Conservation (phyloP, 2,113 vertebrate genomes). For the Synodontis membranacea region DNA sequence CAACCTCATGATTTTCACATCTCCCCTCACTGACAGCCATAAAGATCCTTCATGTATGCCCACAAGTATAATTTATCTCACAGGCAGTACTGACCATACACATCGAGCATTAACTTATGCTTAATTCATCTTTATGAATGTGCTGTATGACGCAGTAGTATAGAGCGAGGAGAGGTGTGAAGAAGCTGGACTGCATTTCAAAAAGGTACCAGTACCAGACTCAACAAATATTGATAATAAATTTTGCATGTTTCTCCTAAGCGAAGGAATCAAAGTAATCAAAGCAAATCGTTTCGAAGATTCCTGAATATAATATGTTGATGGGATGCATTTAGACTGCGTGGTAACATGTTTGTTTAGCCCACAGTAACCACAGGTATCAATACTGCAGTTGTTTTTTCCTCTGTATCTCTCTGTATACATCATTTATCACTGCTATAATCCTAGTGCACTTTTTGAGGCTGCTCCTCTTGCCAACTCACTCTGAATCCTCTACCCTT, state of each 20-base stretch:
- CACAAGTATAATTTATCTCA: slow-evolving; percentile 14
- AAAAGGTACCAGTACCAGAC: not conserved
- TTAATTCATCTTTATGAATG: slow-evolving; percentile 4
- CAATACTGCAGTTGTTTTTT: not conserved
- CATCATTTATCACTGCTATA: not conserved
- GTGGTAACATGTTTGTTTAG: not conserved
- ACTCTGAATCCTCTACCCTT: not conserved
- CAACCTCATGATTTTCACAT: slow-evolving; percentile 36
- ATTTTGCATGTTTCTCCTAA: not conserved
- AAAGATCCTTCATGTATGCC: slow-evolving; percentile 15
- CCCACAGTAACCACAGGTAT: slow-evolving; percentile 15
- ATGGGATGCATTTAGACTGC: not conserved
- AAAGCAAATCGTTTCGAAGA: not conserved
- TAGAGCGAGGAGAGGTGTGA: not conserved
- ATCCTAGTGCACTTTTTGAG: not conserved
- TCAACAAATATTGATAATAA: not conserved
- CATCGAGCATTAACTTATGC: not conserved
- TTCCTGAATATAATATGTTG: not conserved
- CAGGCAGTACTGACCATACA: not conserved
- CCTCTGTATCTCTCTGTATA: not conserved
- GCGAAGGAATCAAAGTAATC: slow-evolving; percentile 1
- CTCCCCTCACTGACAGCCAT: slow-evolving; percentile 16
- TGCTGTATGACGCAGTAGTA: too few relatives aligned
- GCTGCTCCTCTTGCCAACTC: not conserved
- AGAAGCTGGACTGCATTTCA: slow-evolving; percentile 1